phyloP scores from a whole-genome alignment of 2,888 invertebrate species.

The Sarcophaga caerulescens region DNA sequence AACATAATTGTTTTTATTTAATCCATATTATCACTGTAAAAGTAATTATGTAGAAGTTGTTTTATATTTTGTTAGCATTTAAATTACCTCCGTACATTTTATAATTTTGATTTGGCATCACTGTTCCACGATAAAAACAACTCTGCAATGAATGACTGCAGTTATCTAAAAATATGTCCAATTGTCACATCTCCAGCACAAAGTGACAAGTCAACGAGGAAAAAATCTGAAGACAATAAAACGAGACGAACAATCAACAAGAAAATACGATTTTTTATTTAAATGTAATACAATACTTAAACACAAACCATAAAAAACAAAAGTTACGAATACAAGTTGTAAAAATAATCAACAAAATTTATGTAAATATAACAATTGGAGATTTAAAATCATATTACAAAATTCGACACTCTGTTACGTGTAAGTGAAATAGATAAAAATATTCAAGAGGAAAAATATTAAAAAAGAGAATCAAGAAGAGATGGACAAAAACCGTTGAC shows the following conservation, averaged over 20 bases:
- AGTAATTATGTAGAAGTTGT: too few relatives aligned
- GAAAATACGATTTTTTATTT: conserved; percentile 50
- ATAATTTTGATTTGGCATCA: neutral
- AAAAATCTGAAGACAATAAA: conserved; percentile 53
- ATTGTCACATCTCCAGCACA: neutral
- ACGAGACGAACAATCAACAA: conserved; percentile 67
- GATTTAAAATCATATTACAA: neutral
- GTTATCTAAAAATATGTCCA: neutral
- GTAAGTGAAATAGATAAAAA: conserved; percentile 54
- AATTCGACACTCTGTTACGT: conserved; percentile 50
- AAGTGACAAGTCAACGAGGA: conserved; percentile 49
- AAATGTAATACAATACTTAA: conserved; percentile 45
- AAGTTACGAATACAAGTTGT: conserved; percentile 4
- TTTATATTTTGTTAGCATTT: too few relatives aligned
- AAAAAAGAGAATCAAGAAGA: conserved; percentile 3
- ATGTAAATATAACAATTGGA: conserved; percentile 6
- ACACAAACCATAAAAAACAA: conserved; percentile 24
- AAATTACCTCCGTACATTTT: too few relatives aligned
- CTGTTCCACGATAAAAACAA: neutral
- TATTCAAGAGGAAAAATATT: conserved; percentile 5
- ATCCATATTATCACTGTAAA: too few relatives aligned
- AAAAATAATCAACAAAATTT: neutral
- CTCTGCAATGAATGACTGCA: neutral
- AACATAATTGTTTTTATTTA: neutral
- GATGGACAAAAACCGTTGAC: neutral